Evolutionary conservation across 2,888 invertebrate genomes (phyloP), one percentile per base, ranked within the genome.

Genomic region (Eupithecia insigniata): DNA sequence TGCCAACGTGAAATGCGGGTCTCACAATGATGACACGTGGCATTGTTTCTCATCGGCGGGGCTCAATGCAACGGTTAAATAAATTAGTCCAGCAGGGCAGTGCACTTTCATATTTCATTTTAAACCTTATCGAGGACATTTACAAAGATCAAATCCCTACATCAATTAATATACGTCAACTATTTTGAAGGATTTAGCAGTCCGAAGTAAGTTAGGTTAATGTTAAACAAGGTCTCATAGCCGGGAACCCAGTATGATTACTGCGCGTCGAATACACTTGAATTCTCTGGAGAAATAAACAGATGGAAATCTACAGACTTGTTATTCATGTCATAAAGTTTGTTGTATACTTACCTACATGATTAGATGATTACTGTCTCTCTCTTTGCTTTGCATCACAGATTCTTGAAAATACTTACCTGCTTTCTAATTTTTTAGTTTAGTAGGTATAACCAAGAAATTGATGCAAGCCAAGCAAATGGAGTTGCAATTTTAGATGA

Each of bases 221-320:
- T 76, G 70, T 72, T 72, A 69, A 71, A 75, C 72, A 70, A 72
- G 72, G 73, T 76, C 73, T 76, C 73, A 73, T 71, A 70, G 69
- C 67, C 66, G 69, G 61, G 46, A 69, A 67, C 68, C 55, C 46
- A 61, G 51, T 55, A 71, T 71, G 67, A 76, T 73, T 73, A 71
- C 75, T 73, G 34, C 65, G 65, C 69, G 69, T 43, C 66, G 58
- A 71, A 69, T 70, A 62, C 67, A 62, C 66, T 39, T 55, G 43
- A 70, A 66, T 28, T 71, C 76, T 67, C 68, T n/a, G 16, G 76
- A 71, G 76, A 76, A 76, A 76, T 76, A 71, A 73, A 72, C 67
- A 71, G 71, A 74, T 69, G 69, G 66, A 71, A 71, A 69, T 74
- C 66, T 62, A 28, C 69, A 61, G 68, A 62, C 69, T 69, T 71